phyloP scores from a whole-genome alignment of 2,888 invertebrate species.

The Neuroscelio doddi region DNA sequence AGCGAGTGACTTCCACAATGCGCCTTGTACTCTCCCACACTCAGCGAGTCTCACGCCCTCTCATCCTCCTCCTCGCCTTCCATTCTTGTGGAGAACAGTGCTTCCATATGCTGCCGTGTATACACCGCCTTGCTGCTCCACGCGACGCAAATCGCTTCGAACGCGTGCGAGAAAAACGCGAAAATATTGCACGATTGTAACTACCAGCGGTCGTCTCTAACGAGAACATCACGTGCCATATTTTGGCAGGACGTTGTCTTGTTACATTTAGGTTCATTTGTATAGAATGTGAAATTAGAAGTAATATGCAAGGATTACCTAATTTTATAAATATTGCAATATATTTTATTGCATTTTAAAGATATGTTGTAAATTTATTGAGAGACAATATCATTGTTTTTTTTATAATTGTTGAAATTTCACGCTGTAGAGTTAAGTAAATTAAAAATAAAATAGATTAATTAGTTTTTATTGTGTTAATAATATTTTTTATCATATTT shows the following conservation, averaged over 20 bases:
- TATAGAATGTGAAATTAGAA: too few species aligned
- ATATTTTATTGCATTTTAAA: too few species aligned
- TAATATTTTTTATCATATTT: too few species aligned
- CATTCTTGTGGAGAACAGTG: slow-evolving; percentile 24
- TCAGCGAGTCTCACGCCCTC: slow-evolving; percentile 71
- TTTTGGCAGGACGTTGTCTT: neutral
- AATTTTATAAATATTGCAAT: too few species aligned
- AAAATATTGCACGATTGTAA: neutral
- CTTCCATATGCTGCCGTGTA: slow-evolving; percentile 1
- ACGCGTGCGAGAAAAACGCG: slow-evolving; percentile 17
- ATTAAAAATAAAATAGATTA: too few species aligned
- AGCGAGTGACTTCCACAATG: slow-evolving; percentile 63
- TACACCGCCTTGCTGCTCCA: slow-evolving; percentile 11
- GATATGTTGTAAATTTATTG: too few species aligned
- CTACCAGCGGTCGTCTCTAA: neutral
- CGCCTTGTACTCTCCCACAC: slow-evolving; percentile 72
- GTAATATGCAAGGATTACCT: too few species aligned
- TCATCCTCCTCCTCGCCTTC: slow-evolving; percentile 65
- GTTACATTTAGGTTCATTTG: too few species aligned
- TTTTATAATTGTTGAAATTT: too few species aligned
- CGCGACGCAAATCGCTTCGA: slow-evolving; percentile 6
- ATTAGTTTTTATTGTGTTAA: too few species aligned
- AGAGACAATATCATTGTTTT: too few species aligned
- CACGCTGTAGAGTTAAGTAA: too few species aligned
- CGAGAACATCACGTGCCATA: neutral